Conservation (phyloP, 2,113 vertebrate species). For the Osmerus eperlanus region DNA sequence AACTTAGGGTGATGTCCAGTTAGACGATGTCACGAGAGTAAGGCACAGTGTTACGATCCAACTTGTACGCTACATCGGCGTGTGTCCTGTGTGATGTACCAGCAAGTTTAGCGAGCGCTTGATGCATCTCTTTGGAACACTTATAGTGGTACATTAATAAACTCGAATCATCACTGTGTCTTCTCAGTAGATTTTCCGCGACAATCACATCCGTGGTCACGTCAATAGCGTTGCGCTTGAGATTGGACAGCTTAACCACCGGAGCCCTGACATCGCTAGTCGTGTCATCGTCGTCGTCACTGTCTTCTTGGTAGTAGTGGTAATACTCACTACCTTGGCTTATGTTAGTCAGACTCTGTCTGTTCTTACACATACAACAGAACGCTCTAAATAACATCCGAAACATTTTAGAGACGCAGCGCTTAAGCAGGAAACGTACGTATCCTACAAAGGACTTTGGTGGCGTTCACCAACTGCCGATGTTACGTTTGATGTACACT, state of each 20-base stretch:
- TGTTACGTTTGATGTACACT: neutral
- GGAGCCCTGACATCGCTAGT: neutral
- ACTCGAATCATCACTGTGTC: neutral
- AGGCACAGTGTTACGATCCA: rapidly evolving
- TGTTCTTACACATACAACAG: neutral
- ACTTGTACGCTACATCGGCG: neutral
- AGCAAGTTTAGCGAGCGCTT: neutral
- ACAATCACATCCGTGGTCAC: neutral
- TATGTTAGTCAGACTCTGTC: neutral
- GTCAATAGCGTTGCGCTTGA: neutral
- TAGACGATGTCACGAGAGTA: neutral
- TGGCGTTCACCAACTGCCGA: neutral
- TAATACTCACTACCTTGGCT: neutral
- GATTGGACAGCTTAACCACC: neutral
- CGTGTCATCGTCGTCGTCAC: neutral
- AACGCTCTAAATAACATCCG: neutral
- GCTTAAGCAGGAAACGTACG: neutral
- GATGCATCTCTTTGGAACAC: neutral
- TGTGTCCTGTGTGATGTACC: neutral
- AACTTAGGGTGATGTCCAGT: neutral
- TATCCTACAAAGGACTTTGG: neutral
- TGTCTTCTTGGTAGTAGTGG: neutral
- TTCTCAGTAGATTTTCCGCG: neutral
- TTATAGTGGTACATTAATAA: neutral
- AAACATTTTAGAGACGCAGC: neutral